Percentiles rank a stretch among this genome's conserved stretches.
phyloP scores from a whole-genome alignment of 2,888 invertebrate species.

The Aquatica leii region DNA sequence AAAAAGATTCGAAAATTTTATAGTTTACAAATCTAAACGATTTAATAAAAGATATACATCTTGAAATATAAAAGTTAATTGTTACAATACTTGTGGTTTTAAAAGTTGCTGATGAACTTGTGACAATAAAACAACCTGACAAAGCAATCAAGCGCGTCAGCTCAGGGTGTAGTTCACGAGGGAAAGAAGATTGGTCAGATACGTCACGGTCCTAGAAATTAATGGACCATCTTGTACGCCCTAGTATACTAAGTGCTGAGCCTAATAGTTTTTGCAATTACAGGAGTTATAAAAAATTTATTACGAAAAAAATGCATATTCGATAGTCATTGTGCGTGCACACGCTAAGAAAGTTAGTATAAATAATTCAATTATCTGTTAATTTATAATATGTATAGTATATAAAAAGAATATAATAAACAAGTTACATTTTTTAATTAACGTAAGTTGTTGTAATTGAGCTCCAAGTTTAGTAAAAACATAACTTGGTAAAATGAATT shows the following conservation, averaged over 20 bases:
- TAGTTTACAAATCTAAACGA: too few species aligned
- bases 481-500: slow-evolving; percentile 50
- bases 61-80: too few species aligned
- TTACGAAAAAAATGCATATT: slow-evolving; percentile 19
- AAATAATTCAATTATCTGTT: too few species aligned
- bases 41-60: too few species aligned
- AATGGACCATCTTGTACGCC: slow-evolving; percentile 38
- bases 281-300: slow-evolving; percentile 32
- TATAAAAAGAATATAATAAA: too few species aligned
- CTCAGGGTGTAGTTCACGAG: slow-evolving; percentile 44
- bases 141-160: slow-evolving; percentile 58
- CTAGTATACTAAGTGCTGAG: slow-evolving; percentile 34
- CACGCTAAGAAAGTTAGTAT: too few species aligned
- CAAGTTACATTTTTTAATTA: too few species aligned
- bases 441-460: too few species aligned
- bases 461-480: slow-evolving; percentile 43
- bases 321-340: too few species aligned
- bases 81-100: slow-evolving; percentile 33
- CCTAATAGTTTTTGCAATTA: slow-evolving; percentile 38
- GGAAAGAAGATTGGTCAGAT: slow-evolving; percentile 58
- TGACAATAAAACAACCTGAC: slow-evolving; percentile 60
- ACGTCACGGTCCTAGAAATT: slow-evolving; percentile 52
- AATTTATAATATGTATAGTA: too few species aligned
- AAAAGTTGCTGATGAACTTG: slow-evolving; percentile 52
- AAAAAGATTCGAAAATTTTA: too few species aligned